Percentiles rank a stretch among this genome's conserved stretches.
phyloP scores from a whole-genome alignment of 2,888 invertebrate genomes.

The Pseudoips prasinana region DNA sequence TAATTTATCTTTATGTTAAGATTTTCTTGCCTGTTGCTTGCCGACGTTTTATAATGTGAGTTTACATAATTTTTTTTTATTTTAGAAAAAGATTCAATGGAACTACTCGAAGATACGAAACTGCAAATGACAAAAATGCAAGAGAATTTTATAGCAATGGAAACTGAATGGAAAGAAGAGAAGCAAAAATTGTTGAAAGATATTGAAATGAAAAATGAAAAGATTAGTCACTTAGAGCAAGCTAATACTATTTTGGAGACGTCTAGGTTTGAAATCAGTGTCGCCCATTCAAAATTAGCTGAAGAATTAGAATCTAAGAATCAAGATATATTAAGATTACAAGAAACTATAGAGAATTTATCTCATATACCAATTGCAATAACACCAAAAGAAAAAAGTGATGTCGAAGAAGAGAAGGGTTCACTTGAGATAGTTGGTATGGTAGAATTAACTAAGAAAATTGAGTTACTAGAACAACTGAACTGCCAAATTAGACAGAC shows the following conservation, averaged over 20 bases:
- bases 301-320: slow-evolving; percentile 77
- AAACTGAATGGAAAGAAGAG: slow-evolving; percentile 87
- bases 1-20: too few relatives aligned
- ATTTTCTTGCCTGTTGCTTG: too few relatives aligned
- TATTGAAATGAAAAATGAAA: slow-evolving; percentile 80
- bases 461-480: slow-evolving; percentile 76
- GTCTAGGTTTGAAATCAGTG: slow-evolving; percentile 73
- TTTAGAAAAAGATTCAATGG: slow-evolving; percentile 85
- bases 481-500: slow-evolving; percentile 78
- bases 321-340: slow-evolving; percentile 61
- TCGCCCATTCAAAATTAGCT: slow-evolving; percentile 77
- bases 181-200: slow-evolving; percentile 80
- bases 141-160: slow-evolving; percentile 87
- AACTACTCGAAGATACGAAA: slow-evolving; percentile 89
- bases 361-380: slow-evolving; percentile 30
- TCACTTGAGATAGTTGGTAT: slow-evolving; percentile 71
- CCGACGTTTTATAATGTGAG: slow-evolving; percentile 4
- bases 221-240: slow-evolving; percentile 79
- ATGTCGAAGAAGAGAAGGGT: slow-evolving; percentile 83
- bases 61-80: slow-evolving; percentile 21
- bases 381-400: slow-evolving; percentile 47
- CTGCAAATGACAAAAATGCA: slow-evolving; percentile 92
- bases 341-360: slow-evolving; percentile 51
- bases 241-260: slow-evolving; percentile 77
- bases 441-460: slow-evolving; percentile 69